These are phyloP conservation scores for Cacatua alba DNA, from an alignment of 2,113 vertebrate species.

Conservation along the genomic window DNA sequence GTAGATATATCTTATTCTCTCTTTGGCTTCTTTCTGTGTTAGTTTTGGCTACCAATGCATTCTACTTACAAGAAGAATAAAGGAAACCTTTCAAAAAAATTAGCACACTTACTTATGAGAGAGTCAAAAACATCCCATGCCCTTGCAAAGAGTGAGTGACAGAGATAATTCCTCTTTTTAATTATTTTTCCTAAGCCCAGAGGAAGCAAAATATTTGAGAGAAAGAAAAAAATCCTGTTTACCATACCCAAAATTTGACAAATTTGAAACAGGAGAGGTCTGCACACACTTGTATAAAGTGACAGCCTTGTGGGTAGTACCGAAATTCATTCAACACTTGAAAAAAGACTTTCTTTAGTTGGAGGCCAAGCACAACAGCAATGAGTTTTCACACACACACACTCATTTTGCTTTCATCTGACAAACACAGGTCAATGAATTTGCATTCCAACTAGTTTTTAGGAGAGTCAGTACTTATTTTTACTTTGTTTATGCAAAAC, in stretches of 20 bases:
- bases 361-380: slow-evolving; percentile 51
- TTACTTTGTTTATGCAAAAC: not conserved
- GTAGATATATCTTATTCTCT: slow-evolving; percentile 43
- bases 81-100: slow-evolving; percentile 30
- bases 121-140: not conserved
- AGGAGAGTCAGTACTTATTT: not conserved
- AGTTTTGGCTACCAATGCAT: slow-evolving; percentile 47
- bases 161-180: not conserved
- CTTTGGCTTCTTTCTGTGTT: slow-evolving; percentile 43
- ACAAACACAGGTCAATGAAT: not conserved
- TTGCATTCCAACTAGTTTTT: not conserved
- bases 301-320: not conserved
- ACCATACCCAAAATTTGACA: not conserved
- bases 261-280: slow-evolving; percentile 22
- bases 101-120: not conserved
- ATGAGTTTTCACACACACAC: not conserved
- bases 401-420: slow-evolving; percentile 37
- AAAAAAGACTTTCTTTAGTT: slow-evolving; percentile 27
- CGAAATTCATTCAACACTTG: slow-evolving; percentile 2
- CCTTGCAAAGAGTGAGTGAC: not conserved
- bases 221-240: slow-evolving; percentile 14
- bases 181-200: slow-evolving; percentile 34
- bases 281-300: not conserved
- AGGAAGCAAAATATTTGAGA: slow-evolving; percentile 54
- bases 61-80: slow-evolving; percentile 37